Evolutionary conservation across 2,113 vertebrate species (phyloP).

Genomic region (Xerus inauris): DNA sequence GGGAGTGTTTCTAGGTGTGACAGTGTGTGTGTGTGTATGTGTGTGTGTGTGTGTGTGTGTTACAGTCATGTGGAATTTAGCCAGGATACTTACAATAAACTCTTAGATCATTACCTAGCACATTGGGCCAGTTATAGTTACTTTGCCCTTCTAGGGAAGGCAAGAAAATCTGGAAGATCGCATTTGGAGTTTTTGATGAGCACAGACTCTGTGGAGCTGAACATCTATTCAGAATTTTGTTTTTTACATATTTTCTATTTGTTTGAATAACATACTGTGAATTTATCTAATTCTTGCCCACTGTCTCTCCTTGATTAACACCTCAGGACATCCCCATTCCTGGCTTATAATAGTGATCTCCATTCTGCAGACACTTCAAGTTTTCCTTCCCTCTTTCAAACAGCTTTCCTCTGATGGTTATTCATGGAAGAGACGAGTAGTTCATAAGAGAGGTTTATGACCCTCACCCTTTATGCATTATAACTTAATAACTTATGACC

Average conservation of each 20-base stretch:
- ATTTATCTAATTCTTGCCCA: neutral
- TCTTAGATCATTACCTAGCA: neutral
- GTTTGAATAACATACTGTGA: neutral
- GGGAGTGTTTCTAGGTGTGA: neutral
- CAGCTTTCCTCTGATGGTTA: neutral
- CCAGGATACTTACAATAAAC: neutral
- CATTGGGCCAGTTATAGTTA: neutral
- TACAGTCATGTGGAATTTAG: neutral
- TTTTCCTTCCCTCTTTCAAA: neutral
- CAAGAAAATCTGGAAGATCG: neutral
- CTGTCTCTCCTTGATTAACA: neutral
- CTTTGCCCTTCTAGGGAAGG: neutral
- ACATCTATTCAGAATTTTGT: neutral
- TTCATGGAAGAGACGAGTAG: neutral
- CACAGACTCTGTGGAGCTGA: neutral
- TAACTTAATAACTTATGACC: too few relatives aligned
- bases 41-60: neutral
- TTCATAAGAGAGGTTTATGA: neutral
- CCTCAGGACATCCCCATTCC: neutral
- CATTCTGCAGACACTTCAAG: neutral
- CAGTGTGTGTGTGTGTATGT: neutral
- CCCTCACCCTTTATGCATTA: too few relatives aligned
- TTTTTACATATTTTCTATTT: neutral
- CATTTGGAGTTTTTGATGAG: neutral
- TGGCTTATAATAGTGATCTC: neutral